phyloP scores from a whole-genome alignment of 1,140 invertebrate genomes.

The Nasonia vitripennis region DNA sequence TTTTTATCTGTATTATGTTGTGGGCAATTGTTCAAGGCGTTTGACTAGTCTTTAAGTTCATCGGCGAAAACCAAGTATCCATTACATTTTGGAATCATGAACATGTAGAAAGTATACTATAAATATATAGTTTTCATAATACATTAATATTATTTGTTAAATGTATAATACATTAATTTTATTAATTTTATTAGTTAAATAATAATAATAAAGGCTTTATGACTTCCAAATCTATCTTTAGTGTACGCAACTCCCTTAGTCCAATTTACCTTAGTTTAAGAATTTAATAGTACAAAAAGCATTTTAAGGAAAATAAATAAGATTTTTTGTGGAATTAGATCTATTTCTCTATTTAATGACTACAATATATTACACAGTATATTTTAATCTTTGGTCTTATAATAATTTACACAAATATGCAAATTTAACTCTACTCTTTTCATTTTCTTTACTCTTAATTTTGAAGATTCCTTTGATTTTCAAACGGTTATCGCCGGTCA shows the following conservation, averaged over 20 bases:
- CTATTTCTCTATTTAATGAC: conserved; percentile 54
- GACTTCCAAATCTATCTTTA: conserved; percentile 43
- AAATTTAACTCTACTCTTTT: conserved; percentile 48
- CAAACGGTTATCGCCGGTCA: conserved; percentile 42
- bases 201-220: conserved; percentile 51
- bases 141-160: conserved; percentile 51
- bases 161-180: conserved; percentile 50
- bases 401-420: conserved; percentile 54
- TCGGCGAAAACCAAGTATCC: conserved; percentile 41
- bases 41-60: conserved; percentile 54
- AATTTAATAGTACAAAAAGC: background rate
- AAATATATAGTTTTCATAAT: conserved; percentile 43
- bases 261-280: background rate
- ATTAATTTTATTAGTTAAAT: conserved; percentile 52
- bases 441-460: conserved; percentile 30
- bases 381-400: conserved; percentile 56
- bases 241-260: background rate
- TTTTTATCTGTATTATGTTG: conserved; percentile 36
- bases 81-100: conserved; percentile 45
- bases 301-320: background rate
- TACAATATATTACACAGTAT: conserved; percentile 55
- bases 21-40: conserved; percentile 42
- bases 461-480: conserved; percentile 44
- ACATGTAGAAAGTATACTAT: conserved; percentile 42
- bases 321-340: conserved; percentile 51